Percentiles rank a stretch among this genome's conserved stretches.
phyloP scores from a whole-genome alignment of 2,113 vertebrate species.

The Pica pica region DNA sequence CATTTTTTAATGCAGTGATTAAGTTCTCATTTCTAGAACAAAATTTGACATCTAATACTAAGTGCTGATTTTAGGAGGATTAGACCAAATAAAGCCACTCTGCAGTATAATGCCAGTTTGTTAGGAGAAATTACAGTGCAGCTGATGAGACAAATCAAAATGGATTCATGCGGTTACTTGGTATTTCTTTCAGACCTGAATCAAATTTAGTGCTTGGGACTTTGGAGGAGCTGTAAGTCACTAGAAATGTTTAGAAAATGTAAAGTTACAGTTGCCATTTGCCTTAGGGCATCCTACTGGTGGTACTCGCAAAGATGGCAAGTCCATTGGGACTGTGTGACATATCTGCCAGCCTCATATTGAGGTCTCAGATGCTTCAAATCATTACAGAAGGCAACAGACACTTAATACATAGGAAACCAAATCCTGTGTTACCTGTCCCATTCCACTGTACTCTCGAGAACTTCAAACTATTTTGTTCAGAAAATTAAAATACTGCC shows the following conservation, averaged over 20 bases:
- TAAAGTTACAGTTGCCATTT: background rate
- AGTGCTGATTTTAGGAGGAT: background rate
- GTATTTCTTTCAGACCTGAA: background rate
- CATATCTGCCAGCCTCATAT: background rate
- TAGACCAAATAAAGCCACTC: background rate
- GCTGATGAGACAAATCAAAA: background rate
- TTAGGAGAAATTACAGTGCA: background rate
- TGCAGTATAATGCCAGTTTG: background rate
- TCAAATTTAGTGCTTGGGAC: background rate
- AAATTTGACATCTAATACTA: background rate
- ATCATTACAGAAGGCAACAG: background rate
- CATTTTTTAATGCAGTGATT: background rate
- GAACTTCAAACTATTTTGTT: background rate
- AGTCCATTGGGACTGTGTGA: background rate
- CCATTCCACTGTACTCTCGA: accelerated
- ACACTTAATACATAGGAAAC: background rate
- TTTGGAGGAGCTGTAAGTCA: background rate
- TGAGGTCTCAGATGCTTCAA: background rate
- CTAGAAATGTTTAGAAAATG: background rate
- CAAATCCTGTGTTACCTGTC: background rate
- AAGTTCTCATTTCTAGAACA: background rate
- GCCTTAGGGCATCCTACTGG: background rate
- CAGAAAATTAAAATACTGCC: background rate
- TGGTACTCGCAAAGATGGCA: background rate
- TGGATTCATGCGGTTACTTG: background rate